Percentiles rank a stretch among this genome's conserved stretches.
phyloP scores from a whole-genome alignment of 2,113 vertebrate genomes.

The Hypomesus transpacificus region DNA sequence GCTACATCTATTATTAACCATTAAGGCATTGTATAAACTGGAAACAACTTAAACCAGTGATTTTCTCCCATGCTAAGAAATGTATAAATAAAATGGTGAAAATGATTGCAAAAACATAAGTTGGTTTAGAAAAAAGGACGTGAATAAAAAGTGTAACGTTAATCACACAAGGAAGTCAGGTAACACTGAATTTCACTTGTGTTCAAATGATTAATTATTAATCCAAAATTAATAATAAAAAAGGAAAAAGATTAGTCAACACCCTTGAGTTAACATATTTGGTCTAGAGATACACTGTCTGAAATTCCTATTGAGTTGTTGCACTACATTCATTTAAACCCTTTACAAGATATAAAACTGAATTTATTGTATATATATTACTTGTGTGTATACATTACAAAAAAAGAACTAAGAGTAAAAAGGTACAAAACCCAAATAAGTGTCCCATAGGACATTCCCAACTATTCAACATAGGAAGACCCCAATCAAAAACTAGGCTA shows the following conservation, averaged over 20 bases:
- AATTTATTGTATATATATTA: constrained; percentile 32
- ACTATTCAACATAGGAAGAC: constrained; percentile 34
- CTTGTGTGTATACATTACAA: constrained; percentile 51
- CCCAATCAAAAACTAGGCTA: background rate
- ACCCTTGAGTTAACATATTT: constrained; percentile 57
- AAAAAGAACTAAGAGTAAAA: constrained; percentile 46
- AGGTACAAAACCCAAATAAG: constrained; percentile 27
- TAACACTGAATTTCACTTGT: constrained; percentile 8
- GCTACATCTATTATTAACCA: background rate
- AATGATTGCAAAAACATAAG: background rate
- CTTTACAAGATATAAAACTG: constrained; percentile 52
- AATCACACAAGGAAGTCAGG: constrained; percentile 1
- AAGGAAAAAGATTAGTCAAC: background rate
- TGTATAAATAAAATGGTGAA: constrained; percentile 28
- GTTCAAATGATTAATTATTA: constrained; percentile 40
- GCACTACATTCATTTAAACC: constrained; percentile 67
- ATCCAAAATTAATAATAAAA: constrained; percentile 21
- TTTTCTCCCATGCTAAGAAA: constrained; percentile 38
- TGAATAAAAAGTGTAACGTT: constrained; percentile 28
- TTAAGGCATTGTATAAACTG: constrained; percentile 41
- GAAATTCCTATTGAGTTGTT: constrained; percentile 63
- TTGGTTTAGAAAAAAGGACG: background rate
- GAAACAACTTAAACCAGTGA: constrained; percentile 51
- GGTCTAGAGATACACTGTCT: constrained; percentile 69
- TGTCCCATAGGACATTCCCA: constrained; percentile 50